Percentiles rank a stretch among this genome's conserved stretches.
phyloP scores from a whole-genome alignment of 1,140 invertebrate genomes.

The Drosophila jambulina region DNA sequence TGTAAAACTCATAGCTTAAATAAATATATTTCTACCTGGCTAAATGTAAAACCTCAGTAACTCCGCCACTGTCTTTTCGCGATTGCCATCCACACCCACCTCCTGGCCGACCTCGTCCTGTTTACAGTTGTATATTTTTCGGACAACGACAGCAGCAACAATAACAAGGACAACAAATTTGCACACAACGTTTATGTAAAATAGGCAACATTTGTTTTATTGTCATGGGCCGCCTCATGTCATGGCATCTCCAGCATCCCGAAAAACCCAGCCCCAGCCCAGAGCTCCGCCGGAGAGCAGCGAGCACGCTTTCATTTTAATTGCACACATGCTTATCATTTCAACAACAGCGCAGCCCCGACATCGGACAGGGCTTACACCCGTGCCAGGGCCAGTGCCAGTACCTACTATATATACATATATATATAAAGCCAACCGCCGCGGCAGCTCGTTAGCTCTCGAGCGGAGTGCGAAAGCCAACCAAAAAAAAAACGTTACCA shows the following conservation, averaged over 20 bases:
- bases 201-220: constrained; percentile 81
- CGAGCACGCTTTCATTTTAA: constrained; percentile 81
- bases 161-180: constrained; percentile 67
- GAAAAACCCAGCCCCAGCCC: background rate
- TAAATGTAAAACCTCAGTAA: background rate
- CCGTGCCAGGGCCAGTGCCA: constrained; percentile 19
- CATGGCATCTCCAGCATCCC: constrained; percentile 27
- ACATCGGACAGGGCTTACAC: constrained; percentile 14
- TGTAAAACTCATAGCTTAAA: background rate
- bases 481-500: constrained; percentile 49
- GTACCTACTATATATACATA: constrained; percentile 11
- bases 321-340: constrained; percentile 83
- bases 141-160: constrained; percentile 50
- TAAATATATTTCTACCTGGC: background rate
- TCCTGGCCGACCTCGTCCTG: background rate
- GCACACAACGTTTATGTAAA: constrained; percentile 80
- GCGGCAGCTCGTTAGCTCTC: constrained; percentile 68
- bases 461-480: constrained; percentile 24
- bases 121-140: constrained; percentile 54
- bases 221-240: constrained; percentile 61
- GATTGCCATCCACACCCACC: background rate
- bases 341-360: constrained; percentile 64
- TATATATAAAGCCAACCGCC: constrained; percentile 17
- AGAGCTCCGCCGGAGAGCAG: constrained; percentile 32
- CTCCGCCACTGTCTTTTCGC: constrained; percentile 15